Base-by-base conservation (phyloP, 1,140 invertebrate species). In the Sarcophaga peregrina region DNA sequence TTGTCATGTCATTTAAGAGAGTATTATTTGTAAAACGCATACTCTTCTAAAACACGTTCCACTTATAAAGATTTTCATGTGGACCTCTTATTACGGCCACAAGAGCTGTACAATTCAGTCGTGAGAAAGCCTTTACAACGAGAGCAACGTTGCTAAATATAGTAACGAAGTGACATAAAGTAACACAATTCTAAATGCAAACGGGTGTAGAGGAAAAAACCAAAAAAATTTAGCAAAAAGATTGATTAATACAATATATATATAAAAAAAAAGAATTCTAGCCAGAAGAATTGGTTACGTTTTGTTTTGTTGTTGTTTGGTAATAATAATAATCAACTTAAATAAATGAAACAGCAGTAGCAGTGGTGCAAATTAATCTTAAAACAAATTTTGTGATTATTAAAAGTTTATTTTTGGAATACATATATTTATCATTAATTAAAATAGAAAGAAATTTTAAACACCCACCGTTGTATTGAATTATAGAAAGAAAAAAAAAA, bases 401-500 rank as follows among this genome's bases (percentile, higher is more conserved):
- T 20, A 8, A 20, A n/a, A 62, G 8, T n/a, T 62, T 62, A 62
- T 62, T 48, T 76, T 48, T 76, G 15, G n/a, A 76, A 75, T 17
- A 78, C 17, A 37, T 37, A 37, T 58, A 68, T 25, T 20, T 68
- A 68, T 68, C 20, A 58, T 68, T 9, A 68, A 68, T 68, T 20
- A 68, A 68, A 68, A 37, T 37, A 37, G 25, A 37, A 37, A 37
- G 25, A 4, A 37, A 37, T 37, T 2, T 50, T 17, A 78, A 9
- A 78, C 75, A 78, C 75, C 75, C 75, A 78, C 75, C 75, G 75
- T 78, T 76, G 54, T 76, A 47, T 76, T 76, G 15, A 76, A 76
- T 76, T 78, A 50, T 8, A 25, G 20, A 68, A 68, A 20, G 7
- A 20, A 25, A 9, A 68, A 20, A 25, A 9, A 68, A 68, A 68